Percentiles rank a stretch among this genome's conserved stretches.
Evolutionary conservation across 1,140 invertebrate genomes (phyloP).

Genomic region (Ceratosolen solmsi): DNA sequence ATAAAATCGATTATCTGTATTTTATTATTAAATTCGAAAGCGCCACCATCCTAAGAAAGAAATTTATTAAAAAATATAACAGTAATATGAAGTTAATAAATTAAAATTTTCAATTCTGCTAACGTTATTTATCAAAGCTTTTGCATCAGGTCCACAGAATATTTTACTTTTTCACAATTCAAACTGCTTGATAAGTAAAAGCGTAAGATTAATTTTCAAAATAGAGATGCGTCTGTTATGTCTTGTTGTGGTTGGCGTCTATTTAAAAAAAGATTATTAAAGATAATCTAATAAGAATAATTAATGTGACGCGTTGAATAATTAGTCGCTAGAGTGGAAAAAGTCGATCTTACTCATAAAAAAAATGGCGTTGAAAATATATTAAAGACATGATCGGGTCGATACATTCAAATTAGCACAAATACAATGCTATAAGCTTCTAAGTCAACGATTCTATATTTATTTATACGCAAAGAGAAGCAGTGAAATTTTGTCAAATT

Average conservation of each 20-base stretch:
- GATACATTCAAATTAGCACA: not conserved
- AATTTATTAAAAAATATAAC: too few relatives aligned
- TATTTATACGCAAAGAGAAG: not conserved
- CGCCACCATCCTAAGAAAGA: too few relatives aligned
- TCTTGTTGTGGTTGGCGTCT: not conserved
- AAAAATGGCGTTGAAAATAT: not conserved
- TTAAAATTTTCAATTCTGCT: too few relatives aligned
- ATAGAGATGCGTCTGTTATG: not conserved
- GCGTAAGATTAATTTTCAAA: not conserved
- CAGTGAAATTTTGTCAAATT: not conserved
- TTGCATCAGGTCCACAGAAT: not conserved
- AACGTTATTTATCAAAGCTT: not conserved
- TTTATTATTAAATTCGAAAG: too few relatives aligned
- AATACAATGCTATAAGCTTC: not conserved
- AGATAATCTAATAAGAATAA: conserved; percentile 2
- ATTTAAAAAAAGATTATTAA: not conserved
- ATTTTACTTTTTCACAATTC: not conserved
- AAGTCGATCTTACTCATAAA: not conserved
- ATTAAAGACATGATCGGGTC: not conserved
- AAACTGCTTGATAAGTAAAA: not conserved
- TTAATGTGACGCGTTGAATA: not conserved
- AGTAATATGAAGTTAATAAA: not conserved
- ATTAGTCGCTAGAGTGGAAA: not conserved
- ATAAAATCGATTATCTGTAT: too few relatives aligned
- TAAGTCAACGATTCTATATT: not conserved